phyloP scores from a whole-genome alignment of 2,888 invertebrate genomes.

The Heteropelma amictum region DNA sequence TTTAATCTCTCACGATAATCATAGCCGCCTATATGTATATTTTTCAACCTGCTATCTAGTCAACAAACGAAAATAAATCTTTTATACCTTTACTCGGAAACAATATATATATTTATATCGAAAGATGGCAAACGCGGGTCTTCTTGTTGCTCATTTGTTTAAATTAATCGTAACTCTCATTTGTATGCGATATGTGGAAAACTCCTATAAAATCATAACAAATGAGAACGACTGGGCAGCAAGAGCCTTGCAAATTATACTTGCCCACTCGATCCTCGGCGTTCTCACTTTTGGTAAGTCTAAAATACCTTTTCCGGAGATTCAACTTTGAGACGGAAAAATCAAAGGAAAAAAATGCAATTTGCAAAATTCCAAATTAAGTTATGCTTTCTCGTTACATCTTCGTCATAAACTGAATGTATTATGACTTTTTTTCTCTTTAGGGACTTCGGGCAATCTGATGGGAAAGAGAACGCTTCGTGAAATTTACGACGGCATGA shows the following conservation, averaged over 20 bases:
- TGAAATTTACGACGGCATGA: slow-evolving; percentile 70
- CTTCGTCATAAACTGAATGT: not conserved
- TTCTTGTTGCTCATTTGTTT: slow-evolving; percentile 70
- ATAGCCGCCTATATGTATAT: not conserved
- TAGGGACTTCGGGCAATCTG: slow-evolving; percentile 67
- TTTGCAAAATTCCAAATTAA: not conserved
- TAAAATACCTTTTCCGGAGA: not conserved
- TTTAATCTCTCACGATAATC: too few species aligned
- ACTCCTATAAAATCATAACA: slow-evolving; percentile 62
- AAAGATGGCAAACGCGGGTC: slow-evolving; percentile 70
- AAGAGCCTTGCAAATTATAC: slow-evolving; percentile 71
- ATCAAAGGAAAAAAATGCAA: not conserved
- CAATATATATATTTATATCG: not conserved
- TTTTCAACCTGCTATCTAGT: not conserved
- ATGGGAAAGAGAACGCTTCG: slow-evolving; percentile 66
- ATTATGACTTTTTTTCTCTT: not conserved
- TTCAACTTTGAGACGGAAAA: not conserved
- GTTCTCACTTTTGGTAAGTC: slow-evolving; percentile 73
- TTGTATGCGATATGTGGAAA: slow-evolving; percentile 69
- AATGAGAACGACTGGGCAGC: slow-evolving; percentile 68
- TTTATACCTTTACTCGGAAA: not conserved
- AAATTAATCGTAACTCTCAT: slow-evolving; percentile 69
- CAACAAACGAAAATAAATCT: not conserved
- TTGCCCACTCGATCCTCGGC: slow-evolving; percentile 72
- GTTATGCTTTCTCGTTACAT: not conserved